phyloP scores from a whole-genome alignment of 2,113 vertebrate genomes.

The Phyllostomus discolor region DNA sequence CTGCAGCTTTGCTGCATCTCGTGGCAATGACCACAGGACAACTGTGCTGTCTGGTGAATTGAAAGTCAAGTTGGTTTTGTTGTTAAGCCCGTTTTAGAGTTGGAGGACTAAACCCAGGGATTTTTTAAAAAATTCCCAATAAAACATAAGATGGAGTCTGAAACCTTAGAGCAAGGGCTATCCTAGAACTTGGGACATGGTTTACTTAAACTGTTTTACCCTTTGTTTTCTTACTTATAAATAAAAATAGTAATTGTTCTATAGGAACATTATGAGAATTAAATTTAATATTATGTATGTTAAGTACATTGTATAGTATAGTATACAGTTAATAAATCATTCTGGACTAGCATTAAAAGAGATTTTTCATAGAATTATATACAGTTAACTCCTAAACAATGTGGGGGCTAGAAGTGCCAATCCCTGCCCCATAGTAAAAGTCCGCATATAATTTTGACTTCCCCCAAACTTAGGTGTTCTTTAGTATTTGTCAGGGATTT shows the following conservation, averaged over 20 bases:
- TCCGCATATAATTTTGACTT: background rate
- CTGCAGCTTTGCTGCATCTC: background rate
- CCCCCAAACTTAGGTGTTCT: background rate
- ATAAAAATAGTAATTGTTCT: background rate
- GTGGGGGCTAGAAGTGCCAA: background rate
- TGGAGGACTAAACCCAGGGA: background rate
- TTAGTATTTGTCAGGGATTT: background rate
- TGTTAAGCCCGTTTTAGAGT: background rate
- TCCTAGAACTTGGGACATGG: background rate
- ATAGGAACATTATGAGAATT: background rate
- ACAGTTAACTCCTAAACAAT: background rate
- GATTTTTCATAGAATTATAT: slow-evolving; percentile 16
- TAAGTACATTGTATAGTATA: background rate
- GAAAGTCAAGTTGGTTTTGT: background rate
- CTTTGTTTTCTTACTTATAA: background rate
- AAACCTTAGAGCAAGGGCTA: background rate
- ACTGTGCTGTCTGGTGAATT: background rate
- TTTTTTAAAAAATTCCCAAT: background rate
- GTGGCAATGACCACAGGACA: background rate
- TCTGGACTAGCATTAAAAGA: background rate
- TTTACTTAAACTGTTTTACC: background rate
- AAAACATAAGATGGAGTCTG: background rate
- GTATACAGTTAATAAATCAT: background rate
- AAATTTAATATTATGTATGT: background rate
- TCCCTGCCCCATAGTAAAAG: background rate